phyloP scores from a whole-genome alignment of 2,888 invertebrate genomes.

The Cheilosia scutellata region DNA sequence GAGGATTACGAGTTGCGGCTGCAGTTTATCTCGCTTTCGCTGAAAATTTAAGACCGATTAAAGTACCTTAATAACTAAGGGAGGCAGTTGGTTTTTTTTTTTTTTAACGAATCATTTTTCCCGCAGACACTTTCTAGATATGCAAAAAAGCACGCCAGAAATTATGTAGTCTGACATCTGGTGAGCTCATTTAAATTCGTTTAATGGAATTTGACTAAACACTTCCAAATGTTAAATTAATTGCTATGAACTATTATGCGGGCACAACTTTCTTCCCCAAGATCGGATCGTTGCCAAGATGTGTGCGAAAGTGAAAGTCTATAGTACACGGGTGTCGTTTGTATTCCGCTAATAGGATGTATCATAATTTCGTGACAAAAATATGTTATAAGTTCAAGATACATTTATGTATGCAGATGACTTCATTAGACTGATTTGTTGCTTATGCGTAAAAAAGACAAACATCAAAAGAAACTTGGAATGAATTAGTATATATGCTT shows the following conservation, averaged over 20 bases:
- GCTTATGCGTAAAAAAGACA: not conserved
- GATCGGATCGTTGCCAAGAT: slow-evolving; percentile 53
- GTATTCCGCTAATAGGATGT: slow-evolving; percentile 14
- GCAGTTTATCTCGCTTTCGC: too few species aligned
- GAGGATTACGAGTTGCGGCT: too few species aligned
- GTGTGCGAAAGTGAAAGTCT: slow-evolving; percentile 63
- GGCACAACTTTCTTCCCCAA: slow-evolving; percentile 45
- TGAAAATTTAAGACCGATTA: too few species aligned
- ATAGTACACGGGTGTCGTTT: not conserved
- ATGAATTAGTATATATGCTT: too few species aligned
- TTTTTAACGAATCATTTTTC: too few species aligned
- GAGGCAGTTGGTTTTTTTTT: too few species aligned
- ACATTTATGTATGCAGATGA: not conserved
- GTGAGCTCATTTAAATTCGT: slow-evolving; percentile 21
- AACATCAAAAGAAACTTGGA: not conserved
- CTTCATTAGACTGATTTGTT: slow-evolving; percentile 13
- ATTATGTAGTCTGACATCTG: not conserved
- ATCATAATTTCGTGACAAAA: slow-evolving; percentile 28
- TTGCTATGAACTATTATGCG: slow-evolving; percentile 18
- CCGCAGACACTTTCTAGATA: slow-evolving; percentile 9
- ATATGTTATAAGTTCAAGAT: not conserved
- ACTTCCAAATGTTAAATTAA: slow-evolving; percentile 38
- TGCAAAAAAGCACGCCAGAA: not conserved
- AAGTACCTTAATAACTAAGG: too few species aligned
- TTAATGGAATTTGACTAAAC: slow-evolving; percentile 12